These are phyloP conservation scores for Lamellibrachia satsuma DNA, from an alignment of 2,888 invertebrate genomes.

Conservation along the genomic window DNA sequence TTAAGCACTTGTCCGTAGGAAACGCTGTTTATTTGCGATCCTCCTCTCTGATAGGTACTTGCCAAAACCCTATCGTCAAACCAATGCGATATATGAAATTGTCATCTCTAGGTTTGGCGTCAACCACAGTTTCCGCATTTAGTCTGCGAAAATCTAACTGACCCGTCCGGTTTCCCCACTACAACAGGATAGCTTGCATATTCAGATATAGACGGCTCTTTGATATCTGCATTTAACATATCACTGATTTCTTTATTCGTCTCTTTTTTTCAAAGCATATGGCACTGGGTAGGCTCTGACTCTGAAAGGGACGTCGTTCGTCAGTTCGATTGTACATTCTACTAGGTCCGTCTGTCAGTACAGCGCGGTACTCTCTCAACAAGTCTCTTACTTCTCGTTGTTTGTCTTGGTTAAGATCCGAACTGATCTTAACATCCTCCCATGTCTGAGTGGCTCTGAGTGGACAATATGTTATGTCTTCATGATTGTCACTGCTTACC, in stretches of 20 bases:
- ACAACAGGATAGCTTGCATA: background rate
- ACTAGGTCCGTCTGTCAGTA: background rate
- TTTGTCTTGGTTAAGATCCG: background rate
- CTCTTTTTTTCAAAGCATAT: no score
- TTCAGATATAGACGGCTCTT: background rate
- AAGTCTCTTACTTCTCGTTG: background rate
- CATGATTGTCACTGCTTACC: no score
- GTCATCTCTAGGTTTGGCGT: no score
- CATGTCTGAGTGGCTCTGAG: no score
- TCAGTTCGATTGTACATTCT: no score
- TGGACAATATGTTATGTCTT: no score
- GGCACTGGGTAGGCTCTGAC: no score
- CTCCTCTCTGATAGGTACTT: constrained; percentile 19
- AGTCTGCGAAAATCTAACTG: background rate
- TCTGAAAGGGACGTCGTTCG: no score
- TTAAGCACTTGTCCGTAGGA: no score
- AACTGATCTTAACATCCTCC: background rate
- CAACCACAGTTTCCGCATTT: no score
- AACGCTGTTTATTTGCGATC: no score
- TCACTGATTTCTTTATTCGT: no score
- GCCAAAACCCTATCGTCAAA: constrained; percentile 18
- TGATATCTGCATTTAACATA: background rate
- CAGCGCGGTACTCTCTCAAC: background rate
- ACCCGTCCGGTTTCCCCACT: background rate
- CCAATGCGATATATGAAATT: background rate